phyloP scores from a whole-genome alignment of 2,113 vertebrate species.

The Australoheros scitulus region DNA sequence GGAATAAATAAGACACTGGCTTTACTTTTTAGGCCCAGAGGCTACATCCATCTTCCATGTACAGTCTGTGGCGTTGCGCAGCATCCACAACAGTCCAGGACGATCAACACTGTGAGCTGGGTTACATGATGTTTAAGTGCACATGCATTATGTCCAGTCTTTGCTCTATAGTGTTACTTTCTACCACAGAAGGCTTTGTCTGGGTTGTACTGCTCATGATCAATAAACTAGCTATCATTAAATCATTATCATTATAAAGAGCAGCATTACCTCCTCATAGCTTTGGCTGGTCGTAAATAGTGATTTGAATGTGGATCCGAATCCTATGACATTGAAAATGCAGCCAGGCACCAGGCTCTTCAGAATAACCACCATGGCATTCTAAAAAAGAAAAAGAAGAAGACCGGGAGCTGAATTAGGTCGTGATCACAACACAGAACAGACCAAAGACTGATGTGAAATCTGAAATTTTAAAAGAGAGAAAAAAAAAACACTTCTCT shows the following conservation, averaged over 20 bases:
- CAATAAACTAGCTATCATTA: neutral
- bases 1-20: too few relatives aligned
- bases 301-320: slow-evolving; percentile 90
- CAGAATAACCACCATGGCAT: slow-evolving; percentile 89
- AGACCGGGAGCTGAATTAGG: neutral
- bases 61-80: neutral
- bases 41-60: neutral
- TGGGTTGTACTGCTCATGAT: neutral
- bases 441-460: neutral
- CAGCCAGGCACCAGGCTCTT: slow-evolving; percentile 91
- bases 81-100: neutral
- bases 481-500: neutral
- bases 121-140: rapidly evolving
- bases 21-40: neutral
- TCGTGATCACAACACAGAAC: neutral
- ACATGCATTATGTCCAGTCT: neutral
- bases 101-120: neutral
- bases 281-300: slow-evolving; percentile 88
- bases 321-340: slow-evolving; percentile 91
- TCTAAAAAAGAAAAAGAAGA: slow-evolving; percentile 73
- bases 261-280: slow-evolving; percentile 87
- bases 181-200: neutral
- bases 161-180: neutral
- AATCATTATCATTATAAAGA: neutral
- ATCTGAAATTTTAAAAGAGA: neutral